Conservation (phyloP, 2,113 vertebrate genomes). For the Rallus limicola region DNA sequence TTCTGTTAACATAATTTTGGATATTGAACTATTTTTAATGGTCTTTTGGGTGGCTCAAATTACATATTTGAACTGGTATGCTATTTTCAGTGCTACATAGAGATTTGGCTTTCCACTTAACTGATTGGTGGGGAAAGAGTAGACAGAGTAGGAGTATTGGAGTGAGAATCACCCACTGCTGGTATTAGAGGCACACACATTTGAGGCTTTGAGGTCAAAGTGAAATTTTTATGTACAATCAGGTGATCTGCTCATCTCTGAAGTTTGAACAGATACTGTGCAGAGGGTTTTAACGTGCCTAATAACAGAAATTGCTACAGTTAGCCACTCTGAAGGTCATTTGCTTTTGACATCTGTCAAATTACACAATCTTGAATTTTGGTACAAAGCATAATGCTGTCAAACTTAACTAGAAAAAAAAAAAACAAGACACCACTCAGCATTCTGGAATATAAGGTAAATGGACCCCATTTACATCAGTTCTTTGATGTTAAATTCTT, state of each 20-base stretch:
- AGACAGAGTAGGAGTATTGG: neutral
- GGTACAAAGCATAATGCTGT: constrained; percentile 60
- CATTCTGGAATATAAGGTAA: constrained; percentile 47
- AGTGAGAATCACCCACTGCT: neutral
- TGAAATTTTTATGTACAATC: constrained; percentile 10
- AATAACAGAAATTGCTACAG: constrained; percentile 30
- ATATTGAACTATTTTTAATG: constrained; percentile 39
- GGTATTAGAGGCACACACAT: neutral
- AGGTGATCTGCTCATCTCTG: constrained; percentile 28
- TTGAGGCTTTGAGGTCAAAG: neutral
- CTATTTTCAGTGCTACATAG: neutral
- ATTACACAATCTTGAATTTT: constrained; percentile 63
- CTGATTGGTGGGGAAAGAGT: neutral
- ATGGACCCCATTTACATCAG: constrained; percentile 78
- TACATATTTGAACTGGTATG: neutral
- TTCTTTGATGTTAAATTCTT: constrained; percentile 84
- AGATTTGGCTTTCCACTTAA: neutral
- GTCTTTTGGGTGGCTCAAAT: constrained; percentile 32
- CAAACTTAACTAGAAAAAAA: constrained; percentile 60
- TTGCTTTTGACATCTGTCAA: constrained; percentile 70
- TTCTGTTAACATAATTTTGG: constrained; percentile 49
- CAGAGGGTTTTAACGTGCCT: neutral
- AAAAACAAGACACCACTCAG: too few species aligned
- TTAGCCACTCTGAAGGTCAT: constrained; percentile 6
- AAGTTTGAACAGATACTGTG: constrained; percentile 10